Conservation (phyloP, 1,140 invertebrate species). For the Nephila pilipes region DNA sequence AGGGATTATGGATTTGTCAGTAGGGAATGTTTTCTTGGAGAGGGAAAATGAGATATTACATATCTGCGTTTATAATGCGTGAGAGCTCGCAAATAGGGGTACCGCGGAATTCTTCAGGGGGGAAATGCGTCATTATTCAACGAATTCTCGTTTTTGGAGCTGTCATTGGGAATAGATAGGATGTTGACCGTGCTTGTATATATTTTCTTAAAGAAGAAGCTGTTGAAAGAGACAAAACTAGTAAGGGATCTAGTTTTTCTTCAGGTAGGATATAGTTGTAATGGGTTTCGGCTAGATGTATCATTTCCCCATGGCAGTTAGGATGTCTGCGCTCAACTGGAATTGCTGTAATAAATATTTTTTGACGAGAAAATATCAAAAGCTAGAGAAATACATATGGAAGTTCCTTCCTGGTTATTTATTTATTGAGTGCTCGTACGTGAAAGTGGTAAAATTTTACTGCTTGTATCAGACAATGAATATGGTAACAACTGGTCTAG, state of each 20-base stretch:
- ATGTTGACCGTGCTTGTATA: conserved; percentile 2
- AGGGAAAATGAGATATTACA: conserved; percentile 21
- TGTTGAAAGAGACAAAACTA: neutral
- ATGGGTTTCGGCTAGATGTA: neutral
- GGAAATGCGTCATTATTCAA: conserved; percentile 7
- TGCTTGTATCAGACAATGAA: neutral
- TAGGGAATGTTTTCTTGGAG: conserved; percentile 26
- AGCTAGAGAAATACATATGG: neutral
- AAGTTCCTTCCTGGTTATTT: no score
- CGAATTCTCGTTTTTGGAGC: conserved; percentile 5
- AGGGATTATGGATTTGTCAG: conserved; percentile 16
- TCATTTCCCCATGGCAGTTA: neutral
- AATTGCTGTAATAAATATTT: conserved; percentile 2
- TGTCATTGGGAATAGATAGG: conserved; percentile 29
- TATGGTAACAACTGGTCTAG: no score
- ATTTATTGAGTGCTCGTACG: neutral
- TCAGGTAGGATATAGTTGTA: conserved; percentile 16
- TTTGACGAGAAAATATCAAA: neutral
- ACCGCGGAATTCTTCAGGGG: neutral
- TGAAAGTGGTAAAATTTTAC: neutral
- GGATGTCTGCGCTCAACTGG: neutral
- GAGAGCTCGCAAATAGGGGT: neutral
- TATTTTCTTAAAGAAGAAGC: neutral
- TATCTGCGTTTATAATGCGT: conserved; percentile 13
- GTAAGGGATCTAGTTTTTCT: neutral